A percentile compares a stretch with the other conserved stretches of the same genome.
phyloP scores from a whole-genome alignment of 2,797 vertebrate species.

The Hirundo rustica region DNA sequence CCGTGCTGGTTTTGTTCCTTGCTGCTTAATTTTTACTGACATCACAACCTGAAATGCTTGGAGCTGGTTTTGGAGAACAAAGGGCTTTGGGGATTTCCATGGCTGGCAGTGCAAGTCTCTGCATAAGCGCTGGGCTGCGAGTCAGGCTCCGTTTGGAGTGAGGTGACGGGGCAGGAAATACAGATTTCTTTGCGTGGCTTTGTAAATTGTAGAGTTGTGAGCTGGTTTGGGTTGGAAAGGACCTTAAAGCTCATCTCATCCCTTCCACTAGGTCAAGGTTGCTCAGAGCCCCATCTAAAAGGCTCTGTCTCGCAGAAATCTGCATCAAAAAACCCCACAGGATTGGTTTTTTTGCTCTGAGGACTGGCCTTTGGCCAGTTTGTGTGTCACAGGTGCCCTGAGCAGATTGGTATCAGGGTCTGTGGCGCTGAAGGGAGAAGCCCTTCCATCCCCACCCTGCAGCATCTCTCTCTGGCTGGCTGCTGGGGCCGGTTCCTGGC shows the following conservation, averaged over 20 bases:
- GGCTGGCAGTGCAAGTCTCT: background rate
- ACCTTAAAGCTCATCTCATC: background rate
- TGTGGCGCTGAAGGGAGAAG: background rate
- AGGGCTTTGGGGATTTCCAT: conserved; percentile 62
- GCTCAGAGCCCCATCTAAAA: background rate
- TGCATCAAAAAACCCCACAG: accelerated
- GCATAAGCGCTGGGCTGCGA: background rate
- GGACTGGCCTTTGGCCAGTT: accelerated
- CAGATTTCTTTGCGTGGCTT: background rate
- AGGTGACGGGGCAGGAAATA: background rate
- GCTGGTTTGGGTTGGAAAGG: background rate
- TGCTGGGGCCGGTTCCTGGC: background rate
- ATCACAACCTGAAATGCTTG: background rate
- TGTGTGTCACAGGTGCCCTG: background rate
- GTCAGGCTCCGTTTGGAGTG: background rate
- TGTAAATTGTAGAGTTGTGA: background rate
- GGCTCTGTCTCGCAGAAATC: background rate
- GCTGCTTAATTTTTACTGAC: background rate
- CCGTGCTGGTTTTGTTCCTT: background rate
- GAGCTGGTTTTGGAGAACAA: conserved; percentile 18
- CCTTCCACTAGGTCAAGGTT: background rate
- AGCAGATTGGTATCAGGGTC: background rate
- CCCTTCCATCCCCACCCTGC: background rate
- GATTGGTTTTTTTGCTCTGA: background rate
- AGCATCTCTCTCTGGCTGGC: background rate